Evolutionary conservation across 1,140 invertebrate species (phyloP).

Genomic region (Triops cancriformis): DNA sequence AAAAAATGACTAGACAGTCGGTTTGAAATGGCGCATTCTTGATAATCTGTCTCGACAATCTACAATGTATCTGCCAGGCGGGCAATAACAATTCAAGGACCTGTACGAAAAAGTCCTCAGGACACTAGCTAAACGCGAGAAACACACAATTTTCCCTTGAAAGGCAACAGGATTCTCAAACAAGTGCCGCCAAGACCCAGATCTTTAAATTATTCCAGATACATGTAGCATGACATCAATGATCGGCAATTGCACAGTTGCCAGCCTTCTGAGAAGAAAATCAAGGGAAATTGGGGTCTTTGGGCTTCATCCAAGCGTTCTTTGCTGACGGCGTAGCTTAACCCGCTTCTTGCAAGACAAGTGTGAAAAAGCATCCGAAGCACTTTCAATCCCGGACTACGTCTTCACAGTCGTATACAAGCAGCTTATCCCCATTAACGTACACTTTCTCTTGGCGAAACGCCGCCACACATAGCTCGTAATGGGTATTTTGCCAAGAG

Average conservation of each 20-base stretch:
- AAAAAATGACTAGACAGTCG: too few relatives aligned
- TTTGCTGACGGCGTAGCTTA: neutral
- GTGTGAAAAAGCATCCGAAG: neutral
- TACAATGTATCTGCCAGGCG: too few relatives aligned
- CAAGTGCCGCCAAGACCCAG: too few relatives aligned
- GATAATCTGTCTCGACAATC: too few relatives aligned
- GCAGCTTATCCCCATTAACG: neutral
- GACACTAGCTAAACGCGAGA: too few relatives aligned
- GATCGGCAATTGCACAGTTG: neutral
- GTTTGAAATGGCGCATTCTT: too few relatives aligned
- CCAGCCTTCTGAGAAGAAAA: neutral
- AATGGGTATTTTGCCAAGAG: neutral
- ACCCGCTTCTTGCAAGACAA: neutral
- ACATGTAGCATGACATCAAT: neutral
- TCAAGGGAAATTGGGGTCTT: neutral
- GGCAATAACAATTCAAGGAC: too few relatives aligned
- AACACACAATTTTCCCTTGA: too few relatives aligned
- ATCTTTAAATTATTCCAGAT: neutral
- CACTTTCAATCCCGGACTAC: neutral
- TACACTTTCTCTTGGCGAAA: slow-evolving; percentile 2
- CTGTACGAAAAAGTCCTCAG: too few relatives aligned
- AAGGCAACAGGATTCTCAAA: too few relatives aligned
- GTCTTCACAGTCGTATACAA: neutral
- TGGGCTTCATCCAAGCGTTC: neutral
- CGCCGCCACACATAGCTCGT: neutral